Evolutionary conservation across 2,888 invertebrate species (phyloP).

Genomic region (Apodemia duryi): DNA sequence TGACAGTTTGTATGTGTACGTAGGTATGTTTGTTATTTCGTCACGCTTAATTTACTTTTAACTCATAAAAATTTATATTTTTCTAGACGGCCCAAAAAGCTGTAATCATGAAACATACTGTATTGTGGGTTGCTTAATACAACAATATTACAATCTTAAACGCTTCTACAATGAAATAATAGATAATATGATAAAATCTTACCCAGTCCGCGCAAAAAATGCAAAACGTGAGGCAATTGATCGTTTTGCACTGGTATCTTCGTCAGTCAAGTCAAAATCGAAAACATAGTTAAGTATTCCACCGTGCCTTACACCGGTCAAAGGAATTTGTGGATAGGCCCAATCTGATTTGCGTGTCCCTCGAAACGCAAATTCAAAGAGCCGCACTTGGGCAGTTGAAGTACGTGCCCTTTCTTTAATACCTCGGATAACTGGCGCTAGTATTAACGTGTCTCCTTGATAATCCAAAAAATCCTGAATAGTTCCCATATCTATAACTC

Average conservation of each 20-base stretch:
- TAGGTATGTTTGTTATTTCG: no score
- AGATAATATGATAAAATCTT: conserved; percentile 29
- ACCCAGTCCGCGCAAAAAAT: conserved; percentile 56
- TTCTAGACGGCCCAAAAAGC: no score
- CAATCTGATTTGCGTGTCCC: conserved; percentile 55
- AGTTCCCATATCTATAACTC: conserved; percentile 43
- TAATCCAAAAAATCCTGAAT: conserved; percentile 61
- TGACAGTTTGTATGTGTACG: no score
- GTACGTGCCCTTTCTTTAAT: conserved; percentile 50
- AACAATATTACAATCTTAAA: background rate
- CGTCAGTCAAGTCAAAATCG: conserved; percentile 44
- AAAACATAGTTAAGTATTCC: conserved; percentile 58
- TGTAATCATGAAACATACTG: background rate
- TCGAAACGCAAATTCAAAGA: conserved; percentile 55
- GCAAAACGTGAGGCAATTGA: conserved; percentile 44
- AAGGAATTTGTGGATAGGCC: conserved; percentile 46
- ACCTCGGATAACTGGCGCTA: conserved; percentile 51
- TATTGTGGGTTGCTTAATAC: conserved; percentile 35
- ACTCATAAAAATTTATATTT: no score
- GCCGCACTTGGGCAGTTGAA: conserved; percentile 46
- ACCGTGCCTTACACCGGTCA: conserved; percentile 58
- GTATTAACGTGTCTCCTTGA: conserved; percentile 56
- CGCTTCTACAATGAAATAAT: no score
- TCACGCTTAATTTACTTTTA: no score
- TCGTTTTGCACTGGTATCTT: conserved; percentile 38